Base-by-base conservation (phyloP, 2,888 invertebrate species). In the Polyommatus icarus region DNA sequence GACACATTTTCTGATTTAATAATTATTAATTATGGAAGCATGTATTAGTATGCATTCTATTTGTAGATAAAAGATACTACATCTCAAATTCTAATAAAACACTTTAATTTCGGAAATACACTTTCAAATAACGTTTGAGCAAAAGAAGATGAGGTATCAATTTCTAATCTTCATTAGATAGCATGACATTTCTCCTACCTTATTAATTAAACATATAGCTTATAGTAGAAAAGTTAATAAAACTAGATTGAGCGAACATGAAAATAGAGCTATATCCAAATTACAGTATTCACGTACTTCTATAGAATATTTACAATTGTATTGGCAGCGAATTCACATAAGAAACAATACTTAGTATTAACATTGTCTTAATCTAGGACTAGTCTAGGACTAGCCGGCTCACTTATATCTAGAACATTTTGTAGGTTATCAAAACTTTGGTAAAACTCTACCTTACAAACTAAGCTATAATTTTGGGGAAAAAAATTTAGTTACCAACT, bases 241-340 rank as follows among this genome's bases (percentile, higher is more conserved):
- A 29, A 29, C 29, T 67, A 67, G 67, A 15, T 73, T 24, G 73
- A 73, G 75, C 50, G 50, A 50, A 50, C 29, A 50, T 29, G 29
- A 29, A 67, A 18, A 50, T 54, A 50, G 54, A 75, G 75, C 54
- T 32, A 18, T 50, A 50, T 72, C 15, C 29, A 29, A 46, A 29
- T 18, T 5, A 46, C 24, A 50, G 8, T 29, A 29, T 40, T 18
- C 50, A 50, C 24, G 24, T 50, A 75, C 18, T 50, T 75, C 50
- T 75, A 67, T 32, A 67, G 67, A 67, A 54, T 71, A 71, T 76
- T 73, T 77, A 75, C 71, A 54, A 18, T 59, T 76, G 73, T 76
- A 78, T 71, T 76, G 72, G 59, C 32, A 57, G 72, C 54, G 59
- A 73, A 78, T 77, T 72, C 61, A 76, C 76, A 59, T 71, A n/a